Base-by-base conservation (phyloP, 92 coral and sea anemone genomes). In the Zoanthus solanderi region DNA sequence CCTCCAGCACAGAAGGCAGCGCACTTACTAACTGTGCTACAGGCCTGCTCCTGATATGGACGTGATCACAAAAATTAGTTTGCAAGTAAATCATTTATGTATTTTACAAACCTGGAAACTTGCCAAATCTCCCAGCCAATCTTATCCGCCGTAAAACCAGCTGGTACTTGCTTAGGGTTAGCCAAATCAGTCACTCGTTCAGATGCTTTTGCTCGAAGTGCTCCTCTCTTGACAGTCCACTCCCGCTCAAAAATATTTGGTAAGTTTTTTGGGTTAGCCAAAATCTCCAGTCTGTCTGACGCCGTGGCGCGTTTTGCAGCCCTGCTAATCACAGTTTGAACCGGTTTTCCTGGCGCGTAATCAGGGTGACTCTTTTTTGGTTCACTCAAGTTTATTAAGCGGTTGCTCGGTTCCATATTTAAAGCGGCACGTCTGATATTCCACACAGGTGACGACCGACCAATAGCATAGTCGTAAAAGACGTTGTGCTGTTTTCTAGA, bases 381-480 rank as follows among this genome's bases (percentile, higher is more conserved):
- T 31, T 74, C 72, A 15, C 98, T 87, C 31, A 97, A 89, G 10
- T 80, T 71, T 4, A 32, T 17, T 18, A 95, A 78, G 9, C 95
- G 94, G 15, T 85, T 91, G 73, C 76, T 92, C 5, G 94, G 80
- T 6, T 85, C 77, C 8, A 90, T 84, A 32, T 78, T 80, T 83
- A 75, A 57, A 2, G 96, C 91, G 1, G 93, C 97, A 12, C 85
- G 77, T 73, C 88, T 95, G 18, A 95, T 93, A 14, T 47, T 58
- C 99, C 99, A 96, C 28, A 95, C 94, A 18, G 98, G 98, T 5
- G 99, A 93, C 0, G 97, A 89, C 3, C 99, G 98, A 10, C 98
- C 98, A 71, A 95, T 95, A 30, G 98, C 84, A 74, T 82, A 96
- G 81, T 95, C 99, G 72, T 92, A 87, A 61, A 90, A 95, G 7